A percentile compares a stretch with the other conserved stretches of the same genome.
Conservation (phyloP, 2,113 vertebrate species). For the Sapajus apella region DNA sequence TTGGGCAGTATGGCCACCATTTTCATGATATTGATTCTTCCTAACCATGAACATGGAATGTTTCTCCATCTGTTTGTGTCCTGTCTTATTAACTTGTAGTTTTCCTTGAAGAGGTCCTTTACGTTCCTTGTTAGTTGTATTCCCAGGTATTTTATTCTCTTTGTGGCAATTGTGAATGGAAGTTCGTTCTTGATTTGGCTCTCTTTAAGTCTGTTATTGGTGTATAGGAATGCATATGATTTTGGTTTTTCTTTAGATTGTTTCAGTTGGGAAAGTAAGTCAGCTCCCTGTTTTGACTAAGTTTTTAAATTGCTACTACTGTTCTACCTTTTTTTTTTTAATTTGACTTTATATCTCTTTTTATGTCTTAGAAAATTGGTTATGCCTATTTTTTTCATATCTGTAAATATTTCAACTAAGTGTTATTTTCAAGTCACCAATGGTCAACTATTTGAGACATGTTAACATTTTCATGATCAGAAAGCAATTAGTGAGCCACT, state of each 20-base stretch:
- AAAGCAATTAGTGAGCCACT: not conserved
- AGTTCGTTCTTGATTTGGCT: no score
- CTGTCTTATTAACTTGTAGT: no score
- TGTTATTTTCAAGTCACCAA: not conserved
- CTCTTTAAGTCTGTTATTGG: no score
- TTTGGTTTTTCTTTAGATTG: not conserved
- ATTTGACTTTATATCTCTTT: not conserved
- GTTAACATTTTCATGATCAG: not conserved
- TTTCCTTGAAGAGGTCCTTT: no score
- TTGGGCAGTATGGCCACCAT: no score
- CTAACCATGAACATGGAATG: no score
- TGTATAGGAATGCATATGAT: no score
- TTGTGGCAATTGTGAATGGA: no score
- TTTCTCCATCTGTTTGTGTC: no score
- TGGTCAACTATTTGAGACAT: not conserved
- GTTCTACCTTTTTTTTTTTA: not conserved
- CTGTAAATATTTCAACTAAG: not conserved
- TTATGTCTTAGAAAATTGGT: not conserved
- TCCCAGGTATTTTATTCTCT: no score
- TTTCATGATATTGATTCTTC: no score
- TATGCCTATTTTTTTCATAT: not conserved
- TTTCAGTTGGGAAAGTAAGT: not conserved
- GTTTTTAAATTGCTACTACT: not conserved
- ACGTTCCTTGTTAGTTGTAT: no score
- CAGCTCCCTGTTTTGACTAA: not conserved